phyloP scores from a whole-genome alignment of 2,888 invertebrate genomes.

The Patella ulyssiponensis region DNA sequence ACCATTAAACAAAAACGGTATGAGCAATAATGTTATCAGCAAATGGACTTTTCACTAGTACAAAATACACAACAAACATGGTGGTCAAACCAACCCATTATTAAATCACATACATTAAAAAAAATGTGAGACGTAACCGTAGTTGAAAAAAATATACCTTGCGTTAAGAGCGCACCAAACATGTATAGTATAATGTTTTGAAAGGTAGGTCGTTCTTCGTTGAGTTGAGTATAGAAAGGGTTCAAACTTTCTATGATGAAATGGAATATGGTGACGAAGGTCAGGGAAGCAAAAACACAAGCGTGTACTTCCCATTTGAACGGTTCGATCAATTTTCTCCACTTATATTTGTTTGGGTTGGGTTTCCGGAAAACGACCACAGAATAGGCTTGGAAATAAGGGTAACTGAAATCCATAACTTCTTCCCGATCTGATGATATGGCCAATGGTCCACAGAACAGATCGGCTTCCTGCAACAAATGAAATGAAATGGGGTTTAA shows the following conservation, averaged over 20 bases:
- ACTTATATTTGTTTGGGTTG: conserved; percentile 44
- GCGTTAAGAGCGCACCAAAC: conserved; percentile 91
- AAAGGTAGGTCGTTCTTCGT: neutral
- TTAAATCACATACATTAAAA: too few relatives aligned
- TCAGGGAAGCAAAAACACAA: conserved; percentile 42
- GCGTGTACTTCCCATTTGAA: conserved; percentile 52
- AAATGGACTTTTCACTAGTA: too few relatives aligned
- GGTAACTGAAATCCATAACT: conserved; percentile 90
- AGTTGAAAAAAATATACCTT: conserved; percentile 77
- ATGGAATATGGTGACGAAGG: conserved; percentile 42
- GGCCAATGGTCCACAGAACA: conserved; percentile 85
- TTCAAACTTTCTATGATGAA: conserved; percentile 49
- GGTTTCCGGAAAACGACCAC: conserved; percentile 51
- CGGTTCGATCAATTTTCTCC: conserved; percentile 52
- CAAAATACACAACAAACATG: too few relatives aligned
- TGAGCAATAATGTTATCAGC: too few relatives aligned
- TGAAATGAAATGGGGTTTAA: neutral
- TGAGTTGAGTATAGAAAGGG: conserved; percentile 37
- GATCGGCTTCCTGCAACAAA: conserved; percentile 82
- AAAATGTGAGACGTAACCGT: too few relatives aligned
- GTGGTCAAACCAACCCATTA: too few relatives aligned
- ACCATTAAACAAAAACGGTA: too few relatives aligned
- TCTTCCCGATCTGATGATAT: conserved; percentile 92
- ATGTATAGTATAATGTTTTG: conserved; percentile 81
- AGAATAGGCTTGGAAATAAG: conserved; percentile 74